Evolutionary conservation across 2,113 vertebrate species (phyloP).

Genomic region (Sterna hirundo): DNA sequence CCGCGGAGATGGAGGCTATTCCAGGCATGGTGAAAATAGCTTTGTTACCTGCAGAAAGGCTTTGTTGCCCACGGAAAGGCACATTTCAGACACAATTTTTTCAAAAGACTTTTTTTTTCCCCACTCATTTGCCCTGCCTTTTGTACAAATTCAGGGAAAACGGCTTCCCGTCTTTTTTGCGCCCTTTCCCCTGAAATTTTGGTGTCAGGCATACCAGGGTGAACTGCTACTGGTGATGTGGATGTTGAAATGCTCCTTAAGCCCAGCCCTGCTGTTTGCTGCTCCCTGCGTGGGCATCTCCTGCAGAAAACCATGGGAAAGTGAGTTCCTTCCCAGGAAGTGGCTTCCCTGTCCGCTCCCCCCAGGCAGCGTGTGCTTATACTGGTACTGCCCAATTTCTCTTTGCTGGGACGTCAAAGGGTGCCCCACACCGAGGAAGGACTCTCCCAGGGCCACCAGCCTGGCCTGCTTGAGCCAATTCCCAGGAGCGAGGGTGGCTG

Average conservation of each 20-base stretch:
- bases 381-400: background rate
- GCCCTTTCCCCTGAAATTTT: background rate
- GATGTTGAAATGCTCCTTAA: background rate
- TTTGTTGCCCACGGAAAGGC: background rate
- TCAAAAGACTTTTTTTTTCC: background rate
- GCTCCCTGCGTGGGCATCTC: background rate
- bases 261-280: background rate
- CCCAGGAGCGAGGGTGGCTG: background rate
- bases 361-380: background rate
- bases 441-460: too few species aligned
- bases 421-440: background rate
- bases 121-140: background rate
- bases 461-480: background rate
- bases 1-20: background rate
- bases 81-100: background rate
- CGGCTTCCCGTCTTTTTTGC: fast-evolving
- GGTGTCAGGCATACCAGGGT: too few species aligned
- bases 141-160: background rate
- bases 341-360: background rate
- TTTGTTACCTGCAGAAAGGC: background rate
- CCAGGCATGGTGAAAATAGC: background rate
- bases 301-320: background rate
- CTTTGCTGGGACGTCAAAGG: background rate
- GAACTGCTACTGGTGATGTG: background rate
- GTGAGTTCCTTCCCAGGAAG: background rate